Evolutionary conservation across 2,797 vertebrate genomes (phyloP).

Genomic region (Pseudotriccus pelzelni): DNA sequence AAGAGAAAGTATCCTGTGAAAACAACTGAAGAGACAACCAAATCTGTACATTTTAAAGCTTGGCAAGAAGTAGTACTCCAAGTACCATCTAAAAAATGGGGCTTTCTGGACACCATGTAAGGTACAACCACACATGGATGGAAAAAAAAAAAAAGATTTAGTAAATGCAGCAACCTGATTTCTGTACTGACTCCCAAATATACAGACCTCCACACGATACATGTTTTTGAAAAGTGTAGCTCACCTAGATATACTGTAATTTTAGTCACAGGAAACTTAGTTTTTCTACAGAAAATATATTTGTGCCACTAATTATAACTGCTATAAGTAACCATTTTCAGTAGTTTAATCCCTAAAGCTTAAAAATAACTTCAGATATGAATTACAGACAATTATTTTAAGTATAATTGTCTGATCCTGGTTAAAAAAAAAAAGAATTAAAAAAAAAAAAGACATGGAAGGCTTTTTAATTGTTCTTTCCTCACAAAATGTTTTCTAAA

Average conservation of each 20-base stretch:
- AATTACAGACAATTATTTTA: background rate
- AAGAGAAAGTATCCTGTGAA: background rate
- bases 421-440: background rate
- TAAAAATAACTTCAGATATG: background rate
- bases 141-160: background rate
- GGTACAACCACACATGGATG: background rate
- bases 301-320: background rate
- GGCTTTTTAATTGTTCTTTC: background rate
- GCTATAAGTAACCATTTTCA: background rate
- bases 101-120: background rate
- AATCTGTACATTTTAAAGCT: background rate
- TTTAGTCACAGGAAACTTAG: background rate
- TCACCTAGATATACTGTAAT: background rate
- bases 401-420: background rate
- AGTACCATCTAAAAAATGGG: background rate
- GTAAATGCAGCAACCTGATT: background rate
- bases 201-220: background rate
- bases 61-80: background rate
- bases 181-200: background rate
- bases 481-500: background rate
- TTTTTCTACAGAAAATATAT: background rate
- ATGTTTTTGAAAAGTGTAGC: background rate
- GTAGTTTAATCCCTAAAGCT: background rate
- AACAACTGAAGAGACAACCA: background rate
- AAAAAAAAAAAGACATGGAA: background rate